phyloP scores from a whole-genome alignment of 2,888 invertebrate genomes.

The Lottia gigantea region DNA sequence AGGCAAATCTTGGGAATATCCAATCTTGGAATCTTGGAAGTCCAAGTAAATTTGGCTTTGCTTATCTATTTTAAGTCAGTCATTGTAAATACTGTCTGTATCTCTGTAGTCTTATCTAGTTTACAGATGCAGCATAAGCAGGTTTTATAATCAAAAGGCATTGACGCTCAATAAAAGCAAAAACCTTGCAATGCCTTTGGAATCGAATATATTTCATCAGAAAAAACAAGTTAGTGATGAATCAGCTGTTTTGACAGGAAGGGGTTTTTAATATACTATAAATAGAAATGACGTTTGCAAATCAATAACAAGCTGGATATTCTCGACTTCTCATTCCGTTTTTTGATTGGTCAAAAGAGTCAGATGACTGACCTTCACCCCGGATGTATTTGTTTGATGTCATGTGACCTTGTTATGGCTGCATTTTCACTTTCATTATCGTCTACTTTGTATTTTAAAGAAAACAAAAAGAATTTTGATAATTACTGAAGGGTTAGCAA shows the following conservation, averaged over 20 bases:
- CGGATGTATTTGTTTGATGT: constrained; percentile 3
- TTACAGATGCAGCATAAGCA: too few species aligned
- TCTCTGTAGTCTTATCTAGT: too few species aligned
- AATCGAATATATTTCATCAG: too few species aligned
- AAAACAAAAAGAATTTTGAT: neutral
- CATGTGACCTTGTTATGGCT: neutral
- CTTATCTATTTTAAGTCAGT: too few species aligned
- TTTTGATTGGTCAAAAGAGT: neutral
- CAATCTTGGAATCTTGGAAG: too few species aligned
- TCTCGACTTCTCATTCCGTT: neutral
- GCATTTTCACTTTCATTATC: neutral
- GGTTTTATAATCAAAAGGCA: too few species aligned
- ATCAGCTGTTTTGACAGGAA: neutral
- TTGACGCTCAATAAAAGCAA: too few species aligned
- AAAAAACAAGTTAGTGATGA: too few species aligned
- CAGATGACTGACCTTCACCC: neutral
- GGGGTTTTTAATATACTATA: neutral
- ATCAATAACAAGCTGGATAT: constrained; percentile 1
- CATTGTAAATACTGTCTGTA: too few species aligned
- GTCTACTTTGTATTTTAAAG: neutral
- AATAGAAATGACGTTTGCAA: neutral
- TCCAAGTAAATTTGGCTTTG: too few species aligned
- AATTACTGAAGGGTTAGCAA: neutral
- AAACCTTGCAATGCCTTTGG: too few species aligned
- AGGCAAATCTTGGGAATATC: too few species aligned